Evolutionary conservation across 2,113 vertebrate species (phyloP), one percentile per base, ranked within the genome.

Genomic region (Isichthys henryi): DNA sequence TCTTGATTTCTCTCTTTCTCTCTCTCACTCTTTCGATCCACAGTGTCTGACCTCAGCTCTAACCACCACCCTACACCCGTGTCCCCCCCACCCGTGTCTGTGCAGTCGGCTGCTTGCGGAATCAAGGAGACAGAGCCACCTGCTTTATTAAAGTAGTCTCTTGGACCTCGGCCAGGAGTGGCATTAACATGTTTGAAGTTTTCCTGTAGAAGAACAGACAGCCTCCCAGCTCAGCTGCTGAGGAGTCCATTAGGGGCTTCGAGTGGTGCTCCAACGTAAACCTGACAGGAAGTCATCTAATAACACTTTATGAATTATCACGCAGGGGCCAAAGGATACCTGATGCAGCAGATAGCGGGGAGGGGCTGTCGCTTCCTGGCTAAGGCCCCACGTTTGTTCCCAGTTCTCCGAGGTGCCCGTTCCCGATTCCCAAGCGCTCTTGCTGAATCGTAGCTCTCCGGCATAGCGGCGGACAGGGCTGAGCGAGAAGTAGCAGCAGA

Each of bases 101-200:
- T 88, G 86, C 31, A 62, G 17, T 21, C 23, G 53, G 52, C 15
- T 3, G 10, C 52, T 23, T 0, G 6, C 19, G 1, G 53, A 19
- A 58, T 46, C 56, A 66, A 66, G 39, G 35, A 88, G 88, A 58
- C 17, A 62, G 49, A 56, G 80, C 77, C 88, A 56, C 80, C 88
- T 89, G 88, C 88, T 85, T 82, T 89, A 82, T 53, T 46, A 89
- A 83, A 89, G 88, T 89, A 85, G 77, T 89, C 88, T 83, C 52
- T 39, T 89, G 88, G 88, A 89, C 2, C 50, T 6, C 1, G 8
- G 77, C 88, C 88, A 89, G 88, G 52, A 89, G 88, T 50, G 88
- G 80, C 88, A 89, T 89, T 89, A 85, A 89, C 88, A 85, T 80
- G 88, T 89, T 89, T 62, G 53, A 84, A 89, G 80, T 46, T 83